A percentile compares a stretch with the other conserved stretches of the same genome.
These are phyloP conservation scores for Tribolium madens DNA, from an alignment of 1,140 invertebrate species.

Conservation along the genomic window DNA sequence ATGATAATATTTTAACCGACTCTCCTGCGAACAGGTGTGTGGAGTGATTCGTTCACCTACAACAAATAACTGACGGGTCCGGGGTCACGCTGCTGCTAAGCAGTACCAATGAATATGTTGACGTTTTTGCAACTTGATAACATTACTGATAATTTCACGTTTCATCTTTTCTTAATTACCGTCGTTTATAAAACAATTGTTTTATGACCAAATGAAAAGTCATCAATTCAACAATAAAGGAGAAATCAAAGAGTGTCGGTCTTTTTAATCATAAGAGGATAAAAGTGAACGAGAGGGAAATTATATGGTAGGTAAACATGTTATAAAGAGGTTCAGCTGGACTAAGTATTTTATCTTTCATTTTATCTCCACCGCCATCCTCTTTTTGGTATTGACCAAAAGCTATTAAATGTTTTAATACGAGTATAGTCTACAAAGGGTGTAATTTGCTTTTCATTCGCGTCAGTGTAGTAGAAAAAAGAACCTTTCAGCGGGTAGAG, in stretches of 20 bases:
- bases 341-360: not conserved
- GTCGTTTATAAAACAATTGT: not conserved
- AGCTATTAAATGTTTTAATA: not conserved
- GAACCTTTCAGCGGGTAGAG: not conserved
- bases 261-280: not conserved
- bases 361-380: not conserved
- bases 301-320: not conserved
- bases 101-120: too few relatives aligned
- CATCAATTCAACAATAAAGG: not conserved
- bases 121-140: not conserved
- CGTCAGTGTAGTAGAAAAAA: not conserved
- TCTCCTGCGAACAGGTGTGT: slow-evolving; percentile 6
- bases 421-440: not conserved
- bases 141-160: not conserved
- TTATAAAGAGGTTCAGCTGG: not conserved
- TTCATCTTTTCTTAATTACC: not conserved
- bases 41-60: slow-evolving; percentile 11
- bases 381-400: not conserved
- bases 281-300: not conserved
- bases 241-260: not conserved
- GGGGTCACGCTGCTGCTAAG: too few relatives aligned
- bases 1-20: slow-evolving; percentile 11
- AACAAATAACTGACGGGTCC: too few relatives aligned
- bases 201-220: not conserved
- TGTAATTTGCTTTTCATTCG: not conserved